Evolutionary conservation across 2,888 invertebrate species (phyloP).

Genomic region (Oscheius sp.): DNA sequence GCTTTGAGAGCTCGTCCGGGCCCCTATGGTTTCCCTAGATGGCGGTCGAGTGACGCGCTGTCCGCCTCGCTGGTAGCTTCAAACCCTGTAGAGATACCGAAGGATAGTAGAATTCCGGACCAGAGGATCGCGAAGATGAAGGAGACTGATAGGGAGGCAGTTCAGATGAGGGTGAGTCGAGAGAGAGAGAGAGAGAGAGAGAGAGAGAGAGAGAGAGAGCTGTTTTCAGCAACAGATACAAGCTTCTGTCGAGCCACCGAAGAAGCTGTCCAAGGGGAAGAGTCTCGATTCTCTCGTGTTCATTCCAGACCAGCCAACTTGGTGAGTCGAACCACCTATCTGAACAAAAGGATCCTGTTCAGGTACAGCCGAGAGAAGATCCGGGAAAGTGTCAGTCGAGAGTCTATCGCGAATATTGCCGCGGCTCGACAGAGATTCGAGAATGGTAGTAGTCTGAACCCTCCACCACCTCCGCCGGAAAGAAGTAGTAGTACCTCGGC

Average conservation of each 20-base stretch:
- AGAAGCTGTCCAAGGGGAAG: slow-evolving; percentile 50
- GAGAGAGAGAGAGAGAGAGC: too few species aligned
- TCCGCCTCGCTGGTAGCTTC: slow-evolving; percentile 68
- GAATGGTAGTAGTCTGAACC: slow-evolving; percentile 30
- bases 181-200: too few species aligned
- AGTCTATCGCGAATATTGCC: slow-evolving; percentile 46
- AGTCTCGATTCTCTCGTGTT: slow-evolving; percentile 52
- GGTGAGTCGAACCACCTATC: background rate
- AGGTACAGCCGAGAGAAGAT: slow-evolving; percentile 41
- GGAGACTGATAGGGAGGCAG: slow-evolving; percentile 61
- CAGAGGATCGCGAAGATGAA: slow-evolving; percentile 59
- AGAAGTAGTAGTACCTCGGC: slow-evolving; percentile 32
- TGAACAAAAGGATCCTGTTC: too few species aligned
- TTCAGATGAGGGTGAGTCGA: slow-evolving; percentile 44
- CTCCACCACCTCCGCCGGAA: slow-evolving; percentile 47
- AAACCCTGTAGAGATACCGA: slow-evolving; percentile 60
- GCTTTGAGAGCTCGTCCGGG: slow-evolving; percentile 45
- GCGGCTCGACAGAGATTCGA: slow-evolving; percentile 29
- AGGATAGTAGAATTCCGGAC: slow-evolving; percentile 61
- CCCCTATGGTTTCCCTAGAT: slow-evolving; percentile 64
- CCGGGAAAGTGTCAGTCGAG: slow-evolving; percentile 43
- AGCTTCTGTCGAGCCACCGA: slow-evolving; percentile 36
- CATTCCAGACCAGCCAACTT: slow-evolving; percentile 44
- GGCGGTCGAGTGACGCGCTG: slow-evolving; percentile 68
- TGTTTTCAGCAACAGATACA: slow-evolving; percentile 38